Evolutionary conservation across 2,797 vertebrate genomes (phyloP).

Genomic region (Falco rusticolus): DNA sequence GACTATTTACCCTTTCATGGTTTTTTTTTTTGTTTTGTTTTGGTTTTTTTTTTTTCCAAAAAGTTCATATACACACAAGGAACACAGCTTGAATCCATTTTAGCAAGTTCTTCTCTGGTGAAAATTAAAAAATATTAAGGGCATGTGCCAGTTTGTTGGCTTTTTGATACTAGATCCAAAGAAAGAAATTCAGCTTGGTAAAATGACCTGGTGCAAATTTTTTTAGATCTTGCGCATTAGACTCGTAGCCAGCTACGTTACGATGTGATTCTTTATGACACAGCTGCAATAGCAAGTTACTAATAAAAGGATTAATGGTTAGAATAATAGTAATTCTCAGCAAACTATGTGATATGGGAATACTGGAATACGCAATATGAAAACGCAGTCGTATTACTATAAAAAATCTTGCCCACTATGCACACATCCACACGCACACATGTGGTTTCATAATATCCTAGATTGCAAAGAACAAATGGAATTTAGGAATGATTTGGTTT

Average conservation of each 20-base stretch:
- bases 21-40: constrained; percentile 1
- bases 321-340: background rate
- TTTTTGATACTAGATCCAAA: background rate
- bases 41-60: background rate
- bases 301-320: background rate
- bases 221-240: constrained; percentile 1
- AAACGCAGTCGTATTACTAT: background rate
- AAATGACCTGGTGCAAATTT: constrained; percentile 2
- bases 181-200: background rate
- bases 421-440: constrained; percentile 37
- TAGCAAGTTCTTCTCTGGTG: constrained; percentile 8
- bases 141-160: constrained; percentile 18
- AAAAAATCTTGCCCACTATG: background rate
- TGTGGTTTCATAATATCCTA: constrained; percentile 75
- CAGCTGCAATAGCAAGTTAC: background rate
- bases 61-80: background rate
- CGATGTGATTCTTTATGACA: background rate
- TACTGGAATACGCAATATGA: background rate
- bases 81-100: constrained; percentile 46
- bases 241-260: background rate
- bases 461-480: constrained; percentile 71
- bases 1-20: background rate
- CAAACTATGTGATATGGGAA: background rate
- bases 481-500: constrained; percentile 78
- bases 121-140: constrained; percentile 14